Percentiles rank a stretch among this genome's conserved stretches.
phyloP scores from a whole-genome alignment of 2,113 vertebrate species.

The Cnemophilus loriae region DNA sequence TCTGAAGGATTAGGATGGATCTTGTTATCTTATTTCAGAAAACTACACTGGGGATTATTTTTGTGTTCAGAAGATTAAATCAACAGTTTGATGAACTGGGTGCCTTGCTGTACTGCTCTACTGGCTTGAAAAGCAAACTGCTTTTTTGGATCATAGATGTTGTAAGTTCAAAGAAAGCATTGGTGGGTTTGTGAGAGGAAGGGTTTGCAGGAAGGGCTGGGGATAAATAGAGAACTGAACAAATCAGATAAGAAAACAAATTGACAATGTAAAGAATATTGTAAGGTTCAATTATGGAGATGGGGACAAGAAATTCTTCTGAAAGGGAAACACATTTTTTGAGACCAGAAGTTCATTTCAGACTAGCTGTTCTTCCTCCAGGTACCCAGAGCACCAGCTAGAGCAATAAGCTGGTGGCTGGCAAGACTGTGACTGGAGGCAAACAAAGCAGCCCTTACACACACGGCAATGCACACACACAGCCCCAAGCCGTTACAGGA shows the following conservation, averaged over 20 bases:
- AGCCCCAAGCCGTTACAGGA: background rate
- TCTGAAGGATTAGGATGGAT: background rate
- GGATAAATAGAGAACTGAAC: background rate
- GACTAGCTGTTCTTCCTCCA: background rate
- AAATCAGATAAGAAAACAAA: background rate
- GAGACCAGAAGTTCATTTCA: background rate
- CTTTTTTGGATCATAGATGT: background rate
- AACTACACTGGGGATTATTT: background rate
- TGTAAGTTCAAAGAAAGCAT: background rate
- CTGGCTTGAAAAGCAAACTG: background rate
- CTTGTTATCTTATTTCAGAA: background rate
- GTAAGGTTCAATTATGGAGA: background rate
- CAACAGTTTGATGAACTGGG: background rate
- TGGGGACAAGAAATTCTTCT: background rate
- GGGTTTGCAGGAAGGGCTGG: background rate
- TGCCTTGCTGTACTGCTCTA: background rate
- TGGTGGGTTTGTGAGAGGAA: background rate
- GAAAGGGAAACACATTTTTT: background rate
- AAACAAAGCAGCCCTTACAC: background rate
- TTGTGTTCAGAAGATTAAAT: constrained; percentile 8
- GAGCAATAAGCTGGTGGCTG: background rate
- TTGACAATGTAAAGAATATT: background rate
- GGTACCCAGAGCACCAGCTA: background rate
- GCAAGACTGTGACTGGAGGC: background rate
- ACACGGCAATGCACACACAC: background rate